Conservation (phyloP, 2,888 invertebrate species). For the Odontothrips loti region DNA sequence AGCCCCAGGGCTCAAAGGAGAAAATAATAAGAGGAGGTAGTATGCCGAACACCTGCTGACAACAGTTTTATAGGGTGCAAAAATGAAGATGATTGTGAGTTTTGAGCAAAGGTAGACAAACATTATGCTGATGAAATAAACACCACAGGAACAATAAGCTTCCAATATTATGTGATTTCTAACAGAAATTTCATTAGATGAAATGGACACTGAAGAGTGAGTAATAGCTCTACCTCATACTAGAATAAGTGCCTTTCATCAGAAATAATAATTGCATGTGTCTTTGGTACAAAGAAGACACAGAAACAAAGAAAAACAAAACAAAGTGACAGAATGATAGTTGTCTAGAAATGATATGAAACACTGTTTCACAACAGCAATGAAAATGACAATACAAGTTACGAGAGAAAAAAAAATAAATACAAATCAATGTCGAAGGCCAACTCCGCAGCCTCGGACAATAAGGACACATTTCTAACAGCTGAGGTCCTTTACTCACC, state of each 20-base stretch:
- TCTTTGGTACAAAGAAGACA: not conserved
- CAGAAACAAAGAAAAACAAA: not conserved
- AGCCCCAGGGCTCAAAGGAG: not conserved
- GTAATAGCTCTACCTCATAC: not conserved
- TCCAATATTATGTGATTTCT: not conserved
- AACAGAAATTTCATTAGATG: not conserved
- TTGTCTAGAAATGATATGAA: not conserved
- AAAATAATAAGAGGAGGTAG: not conserved
- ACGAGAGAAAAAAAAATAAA: not conserved
- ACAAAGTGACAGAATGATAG: not conserved
- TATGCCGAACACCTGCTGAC: not conserved
- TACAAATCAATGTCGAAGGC: not conserved
- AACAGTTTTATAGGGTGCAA: not conserved
- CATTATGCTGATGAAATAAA: slow-evolving; percentile 2
- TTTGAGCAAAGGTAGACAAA: not conserved
- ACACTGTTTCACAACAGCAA: not conserved
- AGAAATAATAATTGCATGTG: not conserved
- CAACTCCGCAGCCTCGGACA: not conserved
- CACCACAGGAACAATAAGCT: not conserved
- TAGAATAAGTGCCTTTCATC: not conserved
- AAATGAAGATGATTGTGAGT: not conserved
- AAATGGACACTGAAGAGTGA: not conserved
- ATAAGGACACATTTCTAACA: not conserved
- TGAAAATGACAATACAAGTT: not conserved
- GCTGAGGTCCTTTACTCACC: not conserved